Conservation (phyloP, 2,113 vertebrate species). For the Bungarus multicinctus region DNA sequence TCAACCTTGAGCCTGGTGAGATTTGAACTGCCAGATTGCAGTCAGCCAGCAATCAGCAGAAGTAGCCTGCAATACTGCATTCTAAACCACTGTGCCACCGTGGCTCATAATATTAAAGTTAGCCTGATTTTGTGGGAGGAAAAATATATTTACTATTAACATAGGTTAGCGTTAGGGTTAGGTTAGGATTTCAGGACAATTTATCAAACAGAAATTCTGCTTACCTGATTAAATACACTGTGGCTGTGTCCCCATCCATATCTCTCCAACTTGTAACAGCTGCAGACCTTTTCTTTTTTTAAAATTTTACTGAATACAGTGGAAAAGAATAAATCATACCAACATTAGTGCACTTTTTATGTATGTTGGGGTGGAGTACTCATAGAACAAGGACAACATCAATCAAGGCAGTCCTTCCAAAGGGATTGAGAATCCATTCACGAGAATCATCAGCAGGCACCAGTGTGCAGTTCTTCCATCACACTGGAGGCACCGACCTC, state of each 20-base stretch:
- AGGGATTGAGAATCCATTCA: neutral
- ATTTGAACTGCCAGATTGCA: too few species aligned
- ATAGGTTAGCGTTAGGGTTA: too few species aligned
- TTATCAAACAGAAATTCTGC: neutral
- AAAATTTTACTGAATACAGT: neutral
- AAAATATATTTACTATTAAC: neutral
- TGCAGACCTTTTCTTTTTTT: neutral
- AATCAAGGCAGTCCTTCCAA: neutral
- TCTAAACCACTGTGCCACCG: too few species aligned
- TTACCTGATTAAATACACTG: neutral
- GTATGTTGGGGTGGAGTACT: neutral
- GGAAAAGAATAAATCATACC: neutral
- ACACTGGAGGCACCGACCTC: neutral
- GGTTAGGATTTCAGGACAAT: neutral
- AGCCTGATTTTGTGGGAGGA: neutral
- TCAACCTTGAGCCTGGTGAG: too few species aligned
- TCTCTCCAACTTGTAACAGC: neutral
- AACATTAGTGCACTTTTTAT: neutral
- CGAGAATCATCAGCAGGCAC: neutral
- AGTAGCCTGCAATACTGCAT: too few species aligned
- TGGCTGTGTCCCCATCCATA: neutral
- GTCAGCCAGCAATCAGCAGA: too few species aligned
- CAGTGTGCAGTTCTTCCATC: neutral
- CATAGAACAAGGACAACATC: neutral
- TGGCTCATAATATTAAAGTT: neutral